A percentile compares a stretch with the other conserved stretches of the same genome.
These are phyloP conservation scores for Amyelois transitella DNA, from an alignment of 1,140 invertebrate species.

Conservation along the genomic window DNA sequence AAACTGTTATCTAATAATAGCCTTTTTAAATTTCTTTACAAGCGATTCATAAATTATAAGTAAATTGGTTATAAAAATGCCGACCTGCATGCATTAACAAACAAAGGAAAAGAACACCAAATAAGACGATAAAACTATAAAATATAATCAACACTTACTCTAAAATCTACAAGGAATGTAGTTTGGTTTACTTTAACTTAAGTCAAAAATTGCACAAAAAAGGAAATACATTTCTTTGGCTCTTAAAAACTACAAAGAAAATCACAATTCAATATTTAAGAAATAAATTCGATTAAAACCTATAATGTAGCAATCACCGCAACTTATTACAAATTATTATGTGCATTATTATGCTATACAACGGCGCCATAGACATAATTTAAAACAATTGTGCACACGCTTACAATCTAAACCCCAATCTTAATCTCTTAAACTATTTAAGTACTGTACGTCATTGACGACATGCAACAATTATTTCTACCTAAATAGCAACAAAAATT, in stretches of 20 bases:
- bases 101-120: conserved; percentile 35
- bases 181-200: conserved; percentile 31
- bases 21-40: too few relatives aligned
- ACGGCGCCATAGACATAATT: conserved; percentile 14
- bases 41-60: neutral
- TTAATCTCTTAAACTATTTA: conserved; percentile 11
- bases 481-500: conserved; percentile 46
- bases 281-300: conserved; percentile 52
- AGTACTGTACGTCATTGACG: conserved; percentile 28
- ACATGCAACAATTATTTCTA: conserved; percentile 47
- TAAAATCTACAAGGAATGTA: conserved; percentile 27
- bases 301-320: conserved; percentile 25
- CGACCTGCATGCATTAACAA: conserved; percentile 41
- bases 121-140: conserved; percentile 29
- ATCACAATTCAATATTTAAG: conserved; percentile 49
- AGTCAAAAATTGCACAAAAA: conserved; percentile 63
- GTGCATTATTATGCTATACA: conserved; percentile 29
- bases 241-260: conserved; percentile 50
- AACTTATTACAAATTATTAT: conserved; percentile 28
- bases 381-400: conserved; percentile 28
- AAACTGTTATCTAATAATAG: too few relatives aligned
- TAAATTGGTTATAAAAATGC: conserved; percentile 25
- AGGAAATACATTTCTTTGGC: conserved; percentile 60
- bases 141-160: conserved; percentile 33
- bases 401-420: conserved; percentile 8